These are phyloP conservation scores for Phrynocephalus versicolor DNA, from an alignment of 2,113 vertebrate genomes.

Conservation along the genomic window DNA sequence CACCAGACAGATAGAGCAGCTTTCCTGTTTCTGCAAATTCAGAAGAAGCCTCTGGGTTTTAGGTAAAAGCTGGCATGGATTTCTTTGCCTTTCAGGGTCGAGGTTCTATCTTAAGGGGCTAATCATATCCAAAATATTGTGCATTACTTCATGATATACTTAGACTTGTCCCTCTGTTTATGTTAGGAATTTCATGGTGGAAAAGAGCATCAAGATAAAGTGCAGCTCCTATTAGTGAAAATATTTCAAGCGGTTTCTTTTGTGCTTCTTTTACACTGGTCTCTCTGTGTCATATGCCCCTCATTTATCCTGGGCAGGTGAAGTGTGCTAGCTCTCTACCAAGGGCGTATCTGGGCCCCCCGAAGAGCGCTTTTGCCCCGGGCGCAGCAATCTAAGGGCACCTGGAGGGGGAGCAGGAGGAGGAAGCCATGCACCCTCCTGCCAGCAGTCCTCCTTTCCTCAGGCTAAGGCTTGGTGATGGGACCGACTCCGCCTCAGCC, in stretches of 20 bases:
- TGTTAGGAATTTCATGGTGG: constrained; percentile 27
- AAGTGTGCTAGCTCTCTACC: not conserved
- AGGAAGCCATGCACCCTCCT: too few species aligned
- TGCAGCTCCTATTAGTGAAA: not conserved
- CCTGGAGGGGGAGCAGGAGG: too few species aligned
- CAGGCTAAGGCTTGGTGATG: too few species aligned
- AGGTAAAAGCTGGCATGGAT: constrained; percentile 31
- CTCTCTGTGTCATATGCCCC: not conserved
- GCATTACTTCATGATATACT: not conserved
- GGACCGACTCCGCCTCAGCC: too few species aligned
- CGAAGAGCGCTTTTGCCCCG: too few species aligned
- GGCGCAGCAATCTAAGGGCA: too few species aligned
- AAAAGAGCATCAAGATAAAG: not conserved
- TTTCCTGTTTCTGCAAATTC: not conserved
- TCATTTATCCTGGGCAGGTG: constrained; percentile 5
- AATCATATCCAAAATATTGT: constrained; percentile 43
- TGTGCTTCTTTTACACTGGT: not conserved
- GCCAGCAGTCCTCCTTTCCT: too few species aligned
- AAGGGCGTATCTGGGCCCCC: too few species aligned
- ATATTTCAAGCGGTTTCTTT: not conserved
- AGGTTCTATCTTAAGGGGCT: constrained; percentile 24
- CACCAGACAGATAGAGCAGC: not conserved
- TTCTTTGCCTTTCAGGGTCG: constrained; percentile 42
- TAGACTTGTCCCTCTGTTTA: constrained; percentile 29
- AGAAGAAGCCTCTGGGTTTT: constrained; percentile 14